Evolutionary conservation across 2,888 invertebrate genomes (phyloP), one percentile per base, ranked within the genome.

Genomic region (Petrolisthes manimaculis): DNA sequence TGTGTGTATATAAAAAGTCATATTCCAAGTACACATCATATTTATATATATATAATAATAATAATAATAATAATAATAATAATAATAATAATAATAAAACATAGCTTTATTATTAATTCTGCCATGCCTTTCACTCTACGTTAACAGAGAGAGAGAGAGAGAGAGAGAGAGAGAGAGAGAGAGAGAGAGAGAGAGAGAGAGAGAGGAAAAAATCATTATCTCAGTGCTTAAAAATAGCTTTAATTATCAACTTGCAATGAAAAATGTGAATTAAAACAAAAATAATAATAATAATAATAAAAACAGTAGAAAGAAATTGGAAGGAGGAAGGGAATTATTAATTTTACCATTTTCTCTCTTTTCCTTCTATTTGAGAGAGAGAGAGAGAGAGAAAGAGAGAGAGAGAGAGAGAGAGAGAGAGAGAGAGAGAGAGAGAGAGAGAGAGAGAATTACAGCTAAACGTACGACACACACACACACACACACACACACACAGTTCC

Each of bases 101-200:
- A 37, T 37, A 37, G 0, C 37, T 37, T 37, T 37, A 37, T 37
- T 37, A 37, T 37, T 37, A 37, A 37, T 37, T 37, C 37, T 37
- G 37, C 37, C 37, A 37, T 37, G 2, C 37, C 37, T 37, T 37
- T 37, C 37, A 37, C 37, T 37, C 37, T 37, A 37, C 37, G 37
- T 37, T 37, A 37, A 37, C 37, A 37, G 71, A n/a, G 71, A n/a
- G 71, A n/a, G 71, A n/a, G 71, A 71, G 18, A 71, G 71, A 71
- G 71, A 71, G 71, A 71, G 71, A 71, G 71, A 71, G 71, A 71
- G 71, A 71, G 71, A 71, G 71, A 71, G 71, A 71, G 71, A 71
- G 71, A 71, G 71, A 71, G 71, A 71, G 71, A 71, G 71, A 71
- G 71, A 71, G 71, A 71, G 71, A 71, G 71, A 71, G 71, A 71